Percentiles rank a stretch among this genome's conserved stretches.
phyloP scores from a whole-genome alignment of 2,113 vertebrate species.

The Cygnus atratus region DNA sequence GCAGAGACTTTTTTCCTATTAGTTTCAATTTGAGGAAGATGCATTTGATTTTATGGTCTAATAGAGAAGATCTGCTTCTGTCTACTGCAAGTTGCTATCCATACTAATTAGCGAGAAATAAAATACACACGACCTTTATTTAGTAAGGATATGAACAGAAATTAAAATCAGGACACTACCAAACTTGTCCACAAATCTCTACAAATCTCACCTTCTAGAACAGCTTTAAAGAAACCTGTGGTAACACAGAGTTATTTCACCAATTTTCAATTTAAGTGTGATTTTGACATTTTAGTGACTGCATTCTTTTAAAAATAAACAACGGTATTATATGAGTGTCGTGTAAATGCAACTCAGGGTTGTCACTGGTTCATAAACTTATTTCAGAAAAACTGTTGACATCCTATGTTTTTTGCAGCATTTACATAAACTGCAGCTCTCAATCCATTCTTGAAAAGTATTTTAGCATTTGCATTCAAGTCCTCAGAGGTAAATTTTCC shows the following conservation, averaged over 20 bases:
- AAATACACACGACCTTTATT: background rate
- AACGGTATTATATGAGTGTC: conserved; percentile 36
- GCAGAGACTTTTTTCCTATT: background rate
- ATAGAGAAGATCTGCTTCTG: conserved; percentile 18
- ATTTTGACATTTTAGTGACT: conserved; percentile 57
- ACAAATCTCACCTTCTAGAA: background rate
- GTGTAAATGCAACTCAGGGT: conserved; percentile 40
- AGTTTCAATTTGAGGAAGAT: conserved; percentile 24
- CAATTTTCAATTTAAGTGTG: conserved; percentile 25
- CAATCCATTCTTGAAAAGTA: conserved; percentile 23
- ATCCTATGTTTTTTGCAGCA: conserved; percentile 55
- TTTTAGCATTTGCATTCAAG: conserved; percentile 43
- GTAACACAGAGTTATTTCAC: conserved; percentile 7
- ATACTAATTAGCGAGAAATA: background rate
- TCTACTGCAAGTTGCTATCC: background rate
- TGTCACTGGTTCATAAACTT: conserved; percentile 27
- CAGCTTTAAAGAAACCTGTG: background rate
- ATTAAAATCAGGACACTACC: background rate
- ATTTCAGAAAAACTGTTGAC: conserved; percentile 55
- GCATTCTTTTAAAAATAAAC: conserved; percentile 50
- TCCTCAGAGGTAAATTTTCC: conserved; percentile 23
- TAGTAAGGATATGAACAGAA: background rate
- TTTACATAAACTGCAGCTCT: conserved; percentile 60
- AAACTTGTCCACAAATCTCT: background rate
- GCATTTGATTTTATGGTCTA: conserved; percentile 21